Evolutionary conservation across 1,140 invertebrate species (phyloP).

Genomic region (Ctenoplectra terminalis): DNA sequence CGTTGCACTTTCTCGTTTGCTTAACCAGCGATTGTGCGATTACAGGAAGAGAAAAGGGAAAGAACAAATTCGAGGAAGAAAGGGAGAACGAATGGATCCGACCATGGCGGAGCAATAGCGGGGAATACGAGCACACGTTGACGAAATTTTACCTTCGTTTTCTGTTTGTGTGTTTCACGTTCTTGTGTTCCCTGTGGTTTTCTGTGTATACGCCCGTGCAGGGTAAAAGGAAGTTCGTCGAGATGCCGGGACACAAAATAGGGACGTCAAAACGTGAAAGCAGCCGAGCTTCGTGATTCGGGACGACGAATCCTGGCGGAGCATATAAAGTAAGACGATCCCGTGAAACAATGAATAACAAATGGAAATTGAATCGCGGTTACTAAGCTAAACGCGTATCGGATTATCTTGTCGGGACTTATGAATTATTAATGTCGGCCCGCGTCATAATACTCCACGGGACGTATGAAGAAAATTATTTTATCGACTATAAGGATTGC

Average conservation of each 20-base stretch:
- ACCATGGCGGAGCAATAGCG: not conserved
- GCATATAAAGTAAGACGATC: constrained; percentile 12
- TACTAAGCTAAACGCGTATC: constrained; percentile 37
- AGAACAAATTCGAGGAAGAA: too few relatives aligned
- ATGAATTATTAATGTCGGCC: constrained; percentile 40
- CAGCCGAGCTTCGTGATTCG: not conserved
- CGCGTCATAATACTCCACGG: not conserved
- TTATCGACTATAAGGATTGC: constrained; percentile 11
- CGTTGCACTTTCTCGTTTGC: constrained; percentile 2
- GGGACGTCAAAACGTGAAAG: constrained; percentile 22
- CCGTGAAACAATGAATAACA: constrained; percentile 46
- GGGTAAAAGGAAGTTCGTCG: not conserved
- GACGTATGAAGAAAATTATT: constrained; percentile 30
- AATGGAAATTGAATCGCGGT: constrained; percentile 45
- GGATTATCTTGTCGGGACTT: constrained; percentile 32
- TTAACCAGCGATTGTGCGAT: constrained; percentile 39
- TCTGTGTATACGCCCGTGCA: too few relatives aligned
- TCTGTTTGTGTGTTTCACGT: not conserved
- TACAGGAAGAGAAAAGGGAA: not conserved
- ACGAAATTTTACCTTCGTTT: not conserved
- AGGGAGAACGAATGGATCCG: not conserved
- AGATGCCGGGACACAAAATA: not conserved
- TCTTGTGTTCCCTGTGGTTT: too few relatives aligned
- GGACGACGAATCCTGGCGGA: not conserved
- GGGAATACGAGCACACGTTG: not conserved